Evolutionary conservation across 1,140 invertebrate species (phyloP).

Genomic region (Littorina saxatilis): DNA sequence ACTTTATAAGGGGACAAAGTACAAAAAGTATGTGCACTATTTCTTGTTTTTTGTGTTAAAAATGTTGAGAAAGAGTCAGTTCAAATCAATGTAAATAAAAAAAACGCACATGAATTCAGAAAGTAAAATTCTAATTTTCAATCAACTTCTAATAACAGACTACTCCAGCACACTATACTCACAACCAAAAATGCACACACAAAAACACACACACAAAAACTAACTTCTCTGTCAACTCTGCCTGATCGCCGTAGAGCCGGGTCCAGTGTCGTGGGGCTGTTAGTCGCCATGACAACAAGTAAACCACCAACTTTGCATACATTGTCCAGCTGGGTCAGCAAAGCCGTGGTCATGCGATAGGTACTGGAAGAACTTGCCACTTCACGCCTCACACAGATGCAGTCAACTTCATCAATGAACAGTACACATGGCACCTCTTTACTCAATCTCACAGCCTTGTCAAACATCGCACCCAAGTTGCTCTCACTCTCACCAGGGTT

Average conservation of each 20-base stretch:
- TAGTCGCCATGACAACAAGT: slow-evolving; percentile 71
- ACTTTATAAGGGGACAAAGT: too few relatives aligned
- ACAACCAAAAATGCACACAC: too few relatives aligned
- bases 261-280: slow-evolving; percentile 62
- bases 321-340: slow-evolving; percentile 62
- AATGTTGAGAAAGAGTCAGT: too few relatives aligned
- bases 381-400: slow-evolving; percentile 57
- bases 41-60: too few relatives aligned
- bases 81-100: too few relatives aligned
- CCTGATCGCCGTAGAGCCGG: slow-evolving; percentile 64
- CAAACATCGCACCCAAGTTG: slow-evolving; percentile 62
- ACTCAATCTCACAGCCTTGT: slow-evolving; percentile 55
- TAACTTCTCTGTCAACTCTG: slow-evolving; percentile 70
- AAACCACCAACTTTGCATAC: slow-evolving; percentile 48
- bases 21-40: too few relatives aligned
- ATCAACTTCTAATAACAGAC: too few relatives aligned
- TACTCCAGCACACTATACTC: too few relatives aligned
- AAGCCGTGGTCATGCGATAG: slow-evolving; percentile 47
- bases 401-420: slow-evolving; percentile 73
- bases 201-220: too few relatives aligned
- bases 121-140: too few relatives aligned
- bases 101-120: too few relatives aligned
- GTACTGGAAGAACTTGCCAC: slow-evolving; percentile 44
- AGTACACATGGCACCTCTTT: slow-evolving; percentile 67
- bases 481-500: slow-evolving; percentile 67